Base-by-base conservation (phyloP, 2,797 vertebrate genomes). In the Mus minutoides region DNA sequence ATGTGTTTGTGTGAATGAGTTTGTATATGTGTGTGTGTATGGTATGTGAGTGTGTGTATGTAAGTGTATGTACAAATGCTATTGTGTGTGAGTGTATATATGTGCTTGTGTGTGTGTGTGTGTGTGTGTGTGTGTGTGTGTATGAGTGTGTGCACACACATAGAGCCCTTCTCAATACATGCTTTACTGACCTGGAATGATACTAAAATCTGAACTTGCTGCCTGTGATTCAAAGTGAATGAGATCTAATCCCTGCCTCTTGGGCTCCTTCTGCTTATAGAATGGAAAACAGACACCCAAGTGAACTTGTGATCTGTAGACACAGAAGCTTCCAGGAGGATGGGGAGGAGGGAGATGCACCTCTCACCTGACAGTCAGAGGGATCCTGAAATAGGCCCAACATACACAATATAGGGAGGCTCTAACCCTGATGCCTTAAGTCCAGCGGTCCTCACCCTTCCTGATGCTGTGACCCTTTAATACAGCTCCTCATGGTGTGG, bases 341-440 rank as follows among this genome's bases (percentile, higher is more conserved):
- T 3, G 12, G 29, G 8, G 31, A 31, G 77, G 64, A n/a, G 0
- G 0, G 22, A 10, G 29, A 3, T 2, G 40, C 13, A 37, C 37
- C 80, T 88, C 80, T 73, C 40, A 16, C 14, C 52, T 13, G 82
- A 37, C 1, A n/a, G 17, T 77, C 5, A 0, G 71, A 40, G 49
- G 19, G 60, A n/a, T 5, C 52, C 75, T 10, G 17, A 77, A 24
- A 64, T 40, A 13, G 34, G 11, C 34, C 52, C 7, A 14, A 17
- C 54, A 21, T 31, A 2, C 67, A 67, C 14, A 29, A 0, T 17
- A 54, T 71, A 37, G 26, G 34, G 37, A 31, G 40, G 6, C 11
- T 49, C 83, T 46, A 12, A 67, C 10, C 11, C 43, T 34, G 87
- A 17, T 26, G 37, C 8, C 14, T 43, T 16, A 43, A 60, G 37